These are phyloP conservation scores for Lerista edwardsae DNA, from an alignment of 2,797 vertebrate species.

Conservation along the genomic window DNA sequence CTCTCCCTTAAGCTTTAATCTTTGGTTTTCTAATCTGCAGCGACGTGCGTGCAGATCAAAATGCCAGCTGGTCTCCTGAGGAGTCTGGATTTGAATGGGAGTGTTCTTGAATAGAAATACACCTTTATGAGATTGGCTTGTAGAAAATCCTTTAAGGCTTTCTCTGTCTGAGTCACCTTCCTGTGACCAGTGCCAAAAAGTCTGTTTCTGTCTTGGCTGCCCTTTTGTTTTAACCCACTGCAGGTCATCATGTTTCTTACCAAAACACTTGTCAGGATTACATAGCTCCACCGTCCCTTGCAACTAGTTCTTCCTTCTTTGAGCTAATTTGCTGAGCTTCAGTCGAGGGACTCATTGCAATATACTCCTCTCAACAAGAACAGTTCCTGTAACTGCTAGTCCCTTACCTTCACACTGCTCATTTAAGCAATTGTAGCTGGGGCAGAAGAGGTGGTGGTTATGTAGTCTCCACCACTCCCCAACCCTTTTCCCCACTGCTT, in stretches of 20 bases:
- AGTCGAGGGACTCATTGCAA: background rate
- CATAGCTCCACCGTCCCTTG: background rate
- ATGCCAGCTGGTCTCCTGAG: conserved; percentile 33
- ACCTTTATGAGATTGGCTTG: background rate
- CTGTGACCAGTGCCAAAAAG: background rate
- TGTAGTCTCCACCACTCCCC: too few relatives aligned
- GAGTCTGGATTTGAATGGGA: conserved; percentile 33
- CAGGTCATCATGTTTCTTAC: background rate
- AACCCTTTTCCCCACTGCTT: background rate
- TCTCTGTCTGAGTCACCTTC: background rate
- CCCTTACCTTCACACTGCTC: too few relatives aligned
- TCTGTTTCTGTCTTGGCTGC: background rate
- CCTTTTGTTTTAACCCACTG: background rate
- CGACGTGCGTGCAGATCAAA: conserved; percentile 54
- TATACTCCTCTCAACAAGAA: background rate
- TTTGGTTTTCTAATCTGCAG: conserved; percentile 52
- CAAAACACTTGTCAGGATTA: background rate
- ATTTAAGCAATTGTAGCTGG: background rate
- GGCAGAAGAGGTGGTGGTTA: too few relatives aligned
- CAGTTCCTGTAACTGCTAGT: too few relatives aligned
- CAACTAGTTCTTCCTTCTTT: background rate
- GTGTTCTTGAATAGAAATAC: background rate
- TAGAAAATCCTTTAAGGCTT: conserved; percentile 3
- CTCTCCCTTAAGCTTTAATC: conserved; percentile 39
- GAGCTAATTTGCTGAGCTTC: conserved; percentile 14